phyloP scores from a whole-genome alignment of 2,797 vertebrate genomes.

The Mallotus villosus region DNA sequence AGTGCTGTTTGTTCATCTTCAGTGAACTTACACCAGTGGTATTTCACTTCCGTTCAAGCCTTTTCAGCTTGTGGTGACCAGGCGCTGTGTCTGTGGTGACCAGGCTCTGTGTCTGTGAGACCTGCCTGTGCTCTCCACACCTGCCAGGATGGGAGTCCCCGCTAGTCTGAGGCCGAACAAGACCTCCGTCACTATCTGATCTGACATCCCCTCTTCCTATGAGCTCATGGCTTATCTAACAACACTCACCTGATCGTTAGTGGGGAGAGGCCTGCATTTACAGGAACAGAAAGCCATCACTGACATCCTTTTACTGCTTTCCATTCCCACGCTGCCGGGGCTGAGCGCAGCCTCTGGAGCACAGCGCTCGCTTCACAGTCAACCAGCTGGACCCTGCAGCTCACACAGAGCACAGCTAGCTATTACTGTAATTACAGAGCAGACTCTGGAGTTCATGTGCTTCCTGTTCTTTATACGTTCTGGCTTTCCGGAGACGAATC shows the following conservation, averaged over 20 bases:
- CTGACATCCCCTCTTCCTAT: neutral
- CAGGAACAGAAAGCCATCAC: neutral
- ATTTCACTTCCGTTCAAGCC: too few species aligned
- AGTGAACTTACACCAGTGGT: neutral
- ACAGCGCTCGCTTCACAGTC: constrained; percentile 6
- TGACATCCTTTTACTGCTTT: neutral
- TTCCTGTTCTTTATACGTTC: constrained; percentile 25
- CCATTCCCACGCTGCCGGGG: constrained; percentile 13
- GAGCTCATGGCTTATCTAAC: neutral
- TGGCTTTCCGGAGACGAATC: neutral
- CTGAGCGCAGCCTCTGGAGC: neutral
- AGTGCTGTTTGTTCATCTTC: neutral
- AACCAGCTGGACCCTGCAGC: constrained; percentile 16
- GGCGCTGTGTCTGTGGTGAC: neutral
- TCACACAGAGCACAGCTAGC: neutral
- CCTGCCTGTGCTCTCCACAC: neutral
- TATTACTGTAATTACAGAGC: constrained; percentile 33
- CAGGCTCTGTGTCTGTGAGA: neutral
- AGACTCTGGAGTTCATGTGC: constrained; percentile 14
- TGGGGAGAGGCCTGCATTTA: neutral
- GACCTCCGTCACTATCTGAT: neutral
- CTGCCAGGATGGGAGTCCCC: neutral
- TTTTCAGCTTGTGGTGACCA: too few species aligned
- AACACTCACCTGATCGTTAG: constrained; percentile 6
- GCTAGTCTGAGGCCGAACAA: neutral